These are phyloP conservation scores for Rhynchomys soricoides DNA, from an alignment of 2,113 vertebrate species.

Conservation along the genomic window DNA sequence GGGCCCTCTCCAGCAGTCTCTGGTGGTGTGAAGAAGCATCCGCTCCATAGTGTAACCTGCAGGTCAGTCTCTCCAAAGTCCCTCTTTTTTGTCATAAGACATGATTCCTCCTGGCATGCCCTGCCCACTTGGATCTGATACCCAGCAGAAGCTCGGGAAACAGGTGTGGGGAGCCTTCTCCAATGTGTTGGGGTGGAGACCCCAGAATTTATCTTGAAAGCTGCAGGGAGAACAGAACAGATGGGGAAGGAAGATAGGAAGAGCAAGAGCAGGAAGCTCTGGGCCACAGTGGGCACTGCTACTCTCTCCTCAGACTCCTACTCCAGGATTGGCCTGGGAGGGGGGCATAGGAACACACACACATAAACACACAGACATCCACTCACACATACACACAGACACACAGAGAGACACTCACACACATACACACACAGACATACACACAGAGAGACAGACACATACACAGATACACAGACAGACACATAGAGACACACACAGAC, in stretches of 20 bases:
- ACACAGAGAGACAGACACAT: rapidly evolving
- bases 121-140: not conserved
- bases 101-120: not conserved
- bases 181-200: slow-evolving; percentile 47
- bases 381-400: not conserved
- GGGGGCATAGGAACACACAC: rapidly evolving
- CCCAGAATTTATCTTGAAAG: not conserved
- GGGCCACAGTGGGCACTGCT: not conserved
- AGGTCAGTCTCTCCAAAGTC: not conserved
- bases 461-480: not conserved
- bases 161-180: slow-evolving; percentile 29
- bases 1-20: not conserved
- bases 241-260: not conserved
- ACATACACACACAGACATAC: not conserved
- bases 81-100: not conserved
- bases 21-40: rapidly evolving
- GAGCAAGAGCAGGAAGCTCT: not conserved
- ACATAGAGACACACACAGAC: rapidly evolving
- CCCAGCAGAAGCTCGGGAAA: not conserved
- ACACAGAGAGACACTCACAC: rapidly evolving
- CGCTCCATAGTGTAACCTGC: not conserved
- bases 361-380: not conserved
- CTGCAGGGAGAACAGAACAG: slow-evolving; percentile 10
- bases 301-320: not conserved
- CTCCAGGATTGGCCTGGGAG: not conserved